Percentiles rank a stretch among this genome's conserved stretches.
These are phyloP conservation scores for Tethea ocularis DNA, from an alignment of 2,888 invertebrate genomes.

Conservation along the genomic window DNA sequence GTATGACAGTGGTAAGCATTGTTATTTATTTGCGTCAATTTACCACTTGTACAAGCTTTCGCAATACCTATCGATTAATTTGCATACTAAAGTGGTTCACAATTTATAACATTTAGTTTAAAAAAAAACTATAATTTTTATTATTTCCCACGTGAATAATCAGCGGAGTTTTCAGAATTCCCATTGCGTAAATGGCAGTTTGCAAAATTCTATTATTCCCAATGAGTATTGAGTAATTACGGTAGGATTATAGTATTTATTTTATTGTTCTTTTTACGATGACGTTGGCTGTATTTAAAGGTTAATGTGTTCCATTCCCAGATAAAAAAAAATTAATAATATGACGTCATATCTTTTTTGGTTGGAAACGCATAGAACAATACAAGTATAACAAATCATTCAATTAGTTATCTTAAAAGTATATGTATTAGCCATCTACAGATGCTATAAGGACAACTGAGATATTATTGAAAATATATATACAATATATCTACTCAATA, in stretches of 20 bases:
- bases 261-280: too few relatives aligned
- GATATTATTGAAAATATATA: too few relatives aligned
- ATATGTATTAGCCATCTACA: too few relatives aligned
- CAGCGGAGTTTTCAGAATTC: neutral
- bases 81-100: constrained; percentile 39
- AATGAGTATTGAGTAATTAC: neutral
- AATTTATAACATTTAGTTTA: constrained; percentile 5
- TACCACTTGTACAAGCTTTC: constrained; percentile 29
- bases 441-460: too few relatives aligned
- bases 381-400: too few relatives aligned
- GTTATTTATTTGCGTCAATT: neutral
- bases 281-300: too few relatives aligned
- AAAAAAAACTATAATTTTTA: neutral
- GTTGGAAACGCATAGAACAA: too few relatives aligned
- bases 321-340: too few relatives aligned
- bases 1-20: too few relatives aligned
- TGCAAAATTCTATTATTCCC: neutral
- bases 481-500: neutral
- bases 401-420: too few relatives aligned
- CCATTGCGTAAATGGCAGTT: neutral
- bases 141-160: neutral
- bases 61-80: constrained; percentile 46
- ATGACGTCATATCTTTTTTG: too few relatives aligned
- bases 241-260: neutral
- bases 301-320: too few relatives aligned